Conservation (phyloP, 2,113 vertebrate species). For the Callorhinus ursinus region DNA sequence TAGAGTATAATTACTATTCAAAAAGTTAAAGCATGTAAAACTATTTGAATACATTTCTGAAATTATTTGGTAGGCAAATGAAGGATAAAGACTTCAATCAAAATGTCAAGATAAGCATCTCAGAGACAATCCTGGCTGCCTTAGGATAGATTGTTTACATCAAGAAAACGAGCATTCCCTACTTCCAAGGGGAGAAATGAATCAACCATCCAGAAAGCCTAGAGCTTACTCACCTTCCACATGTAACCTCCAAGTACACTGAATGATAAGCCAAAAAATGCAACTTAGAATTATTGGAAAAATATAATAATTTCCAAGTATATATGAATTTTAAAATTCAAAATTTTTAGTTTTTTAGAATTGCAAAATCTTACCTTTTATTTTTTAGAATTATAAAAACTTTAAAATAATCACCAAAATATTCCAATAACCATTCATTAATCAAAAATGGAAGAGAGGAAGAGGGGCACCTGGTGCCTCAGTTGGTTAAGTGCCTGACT, state of each 20-base stretch:
- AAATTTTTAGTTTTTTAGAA: not conserved
- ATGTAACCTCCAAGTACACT: not conserved
- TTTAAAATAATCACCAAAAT: not conserved
- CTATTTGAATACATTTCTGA: not conserved
- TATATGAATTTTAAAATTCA: not conserved
- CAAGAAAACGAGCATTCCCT: not conserved
- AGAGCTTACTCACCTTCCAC: not conserved
- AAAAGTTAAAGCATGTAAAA: slow-evolving; percentile 19
- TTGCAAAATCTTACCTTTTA: not conserved
- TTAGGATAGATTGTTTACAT: not conserved
- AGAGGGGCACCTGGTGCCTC: not conserved
- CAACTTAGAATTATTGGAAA: not conserved
- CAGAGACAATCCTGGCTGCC: not conserved
- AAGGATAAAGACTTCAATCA: not conserved
- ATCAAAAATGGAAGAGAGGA: not conserved
- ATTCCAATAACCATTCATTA: not conserved
- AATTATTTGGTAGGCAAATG: not conserved
- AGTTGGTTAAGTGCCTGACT: not conserved
- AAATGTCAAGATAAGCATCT: not conserved
- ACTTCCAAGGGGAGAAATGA: not conserved
- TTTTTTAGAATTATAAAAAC: not conserved
- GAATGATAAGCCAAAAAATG: not conserved
- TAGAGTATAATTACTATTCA: not conserved
- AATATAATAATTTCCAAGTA: not conserved
- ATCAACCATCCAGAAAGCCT: not conserved